phyloP scores from a whole-genome alignment of 2,888 invertebrate species.

The Cheilosia variabilis region DNA sequence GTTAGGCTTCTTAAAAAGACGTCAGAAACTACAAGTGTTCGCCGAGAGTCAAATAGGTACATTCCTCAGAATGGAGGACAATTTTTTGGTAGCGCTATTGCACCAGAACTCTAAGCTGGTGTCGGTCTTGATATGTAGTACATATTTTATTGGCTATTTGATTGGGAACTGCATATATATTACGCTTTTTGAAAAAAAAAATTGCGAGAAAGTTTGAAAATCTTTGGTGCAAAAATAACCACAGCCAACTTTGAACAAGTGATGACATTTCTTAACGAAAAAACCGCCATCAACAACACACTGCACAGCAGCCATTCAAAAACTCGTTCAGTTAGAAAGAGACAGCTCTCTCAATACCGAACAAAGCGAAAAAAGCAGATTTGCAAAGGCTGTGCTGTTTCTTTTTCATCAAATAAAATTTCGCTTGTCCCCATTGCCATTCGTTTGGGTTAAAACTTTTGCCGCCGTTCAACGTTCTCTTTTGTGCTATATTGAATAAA shows the following conservation, averaged over 20 bases:
- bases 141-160: too few species aligned
- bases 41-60: too few species aligned
- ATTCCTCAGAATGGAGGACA: too few species aligned
- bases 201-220: conserved; percentile 16
- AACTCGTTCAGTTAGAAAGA: conserved; percentile 22
- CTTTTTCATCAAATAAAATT: conserved; percentile 18
- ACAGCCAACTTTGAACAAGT: conserved; percentile 29
- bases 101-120: too few species aligned
- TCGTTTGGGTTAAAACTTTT: conserved; percentile 32
- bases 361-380: conserved; percentile 48
- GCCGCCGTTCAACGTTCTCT: conserved; percentile 30
- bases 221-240: neutral
- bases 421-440: conserved; percentile 17
- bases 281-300: neutral
- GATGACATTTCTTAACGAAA: conserved; percentile 46
- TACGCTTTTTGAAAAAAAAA: neutral
- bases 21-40: too few species aligned
- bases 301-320: neutral
- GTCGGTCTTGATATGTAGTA: too few species aligned
- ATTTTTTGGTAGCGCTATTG: too few species aligned
- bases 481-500: neutral
- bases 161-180: too few species aligned
- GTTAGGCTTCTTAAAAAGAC: too few species aligned
- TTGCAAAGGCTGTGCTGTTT: conserved; percentile 19
- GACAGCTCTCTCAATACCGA: conserved; percentile 36